Percentiles rank a stretch among this genome's conserved stretches.
Evolutionary conservation across 2,888 invertebrate genomes (phyloP).

Genomic region (Troilus luridus): DNA sequence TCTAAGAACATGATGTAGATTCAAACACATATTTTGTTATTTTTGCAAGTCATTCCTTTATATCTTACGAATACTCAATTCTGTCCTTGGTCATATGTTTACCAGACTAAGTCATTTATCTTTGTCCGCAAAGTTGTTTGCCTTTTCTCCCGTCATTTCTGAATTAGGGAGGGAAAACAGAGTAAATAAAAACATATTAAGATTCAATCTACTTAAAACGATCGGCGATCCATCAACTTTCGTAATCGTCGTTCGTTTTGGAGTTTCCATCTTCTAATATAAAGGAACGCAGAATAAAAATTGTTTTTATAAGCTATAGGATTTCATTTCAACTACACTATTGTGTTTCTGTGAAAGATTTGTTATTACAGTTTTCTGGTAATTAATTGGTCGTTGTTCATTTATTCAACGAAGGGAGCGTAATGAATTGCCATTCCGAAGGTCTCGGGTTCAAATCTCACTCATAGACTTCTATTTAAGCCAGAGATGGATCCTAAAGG

Average conservation of each 20-base stretch:
- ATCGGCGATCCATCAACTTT: constrained; percentile 2
- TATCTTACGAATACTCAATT: background rate
- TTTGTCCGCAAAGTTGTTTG: constrained; percentile 2
- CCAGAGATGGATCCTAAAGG: too few relatives aligned
- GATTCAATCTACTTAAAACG: background rate
- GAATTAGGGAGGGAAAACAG: background rate
- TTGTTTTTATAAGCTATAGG: background rate
- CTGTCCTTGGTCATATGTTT: background rate
- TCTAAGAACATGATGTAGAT: too few relatives aligned
- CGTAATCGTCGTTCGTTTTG: background rate
- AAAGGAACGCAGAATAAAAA: background rate
- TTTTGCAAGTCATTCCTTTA: background rate
- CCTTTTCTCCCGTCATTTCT: background rate
- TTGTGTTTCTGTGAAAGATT: background rate
- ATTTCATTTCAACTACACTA: background rate
- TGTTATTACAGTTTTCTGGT: background rate
- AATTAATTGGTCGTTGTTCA: too few relatives aligned
- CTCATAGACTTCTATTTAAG: too few relatives aligned
- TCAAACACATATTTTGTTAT: too few relatives aligned
- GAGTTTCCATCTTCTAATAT: background rate
- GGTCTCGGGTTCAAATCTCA: too few relatives aligned
- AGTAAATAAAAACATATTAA: constrained; percentile 7
- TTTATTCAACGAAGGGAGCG: too few relatives aligned
- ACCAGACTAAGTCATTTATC: background rate
- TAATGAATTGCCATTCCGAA: too few relatives aligned